Conservation (phyloP, 2,113 vertebrate genomes). For the Paedocypris sp. region DNA sequence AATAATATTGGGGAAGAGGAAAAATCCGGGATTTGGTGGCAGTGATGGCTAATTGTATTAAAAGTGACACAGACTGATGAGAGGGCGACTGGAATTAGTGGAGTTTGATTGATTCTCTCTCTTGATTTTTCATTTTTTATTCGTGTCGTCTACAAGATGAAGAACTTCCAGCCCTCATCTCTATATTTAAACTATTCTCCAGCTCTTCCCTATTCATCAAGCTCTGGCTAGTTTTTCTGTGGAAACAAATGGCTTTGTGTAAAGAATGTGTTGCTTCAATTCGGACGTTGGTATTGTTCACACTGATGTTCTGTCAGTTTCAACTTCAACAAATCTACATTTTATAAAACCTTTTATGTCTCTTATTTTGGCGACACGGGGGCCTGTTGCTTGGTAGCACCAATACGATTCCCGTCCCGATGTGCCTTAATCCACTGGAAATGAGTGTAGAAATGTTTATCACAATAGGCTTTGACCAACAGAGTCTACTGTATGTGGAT, state of each 20-base stretch:
- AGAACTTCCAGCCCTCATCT: constrained; percentile 26
- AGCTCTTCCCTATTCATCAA: constrained; percentile 26
- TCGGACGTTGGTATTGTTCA: not conserved
- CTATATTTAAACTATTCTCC: constrained; percentile 37
- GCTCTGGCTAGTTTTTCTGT: constrained; percentile 17
- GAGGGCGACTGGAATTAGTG: constrained; percentile 11
- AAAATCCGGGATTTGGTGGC: too few species aligned
- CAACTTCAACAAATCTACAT: too few species aligned
- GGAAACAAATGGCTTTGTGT: constrained; percentile 25
- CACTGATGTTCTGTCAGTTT: not conserved
- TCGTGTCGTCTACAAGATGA: constrained; percentile 31
- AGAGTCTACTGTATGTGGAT: too few species aligned
- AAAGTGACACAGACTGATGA: constrained; percentile 6
- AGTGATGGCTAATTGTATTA: not conserved
- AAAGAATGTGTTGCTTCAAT: constrained; percentile 7
- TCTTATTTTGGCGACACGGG: too few species aligned
- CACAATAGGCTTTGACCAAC: too few species aligned
- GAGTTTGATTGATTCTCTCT: constrained; percentile 17
- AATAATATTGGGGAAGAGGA: too few species aligned
- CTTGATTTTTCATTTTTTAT: constrained; percentile 21
- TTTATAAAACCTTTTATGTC: too few species aligned
- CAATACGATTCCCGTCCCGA: too few species aligned
- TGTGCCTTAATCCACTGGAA: too few species aligned
- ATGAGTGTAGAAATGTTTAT: too few species aligned
- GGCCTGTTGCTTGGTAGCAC: too few species aligned